Percentiles rank a stretch among this genome's conserved stretches.
Evolutionary conservation across 2,113 vertebrate genomes (phyloP).

Genomic region (Mionectes macconnelli): DNA sequence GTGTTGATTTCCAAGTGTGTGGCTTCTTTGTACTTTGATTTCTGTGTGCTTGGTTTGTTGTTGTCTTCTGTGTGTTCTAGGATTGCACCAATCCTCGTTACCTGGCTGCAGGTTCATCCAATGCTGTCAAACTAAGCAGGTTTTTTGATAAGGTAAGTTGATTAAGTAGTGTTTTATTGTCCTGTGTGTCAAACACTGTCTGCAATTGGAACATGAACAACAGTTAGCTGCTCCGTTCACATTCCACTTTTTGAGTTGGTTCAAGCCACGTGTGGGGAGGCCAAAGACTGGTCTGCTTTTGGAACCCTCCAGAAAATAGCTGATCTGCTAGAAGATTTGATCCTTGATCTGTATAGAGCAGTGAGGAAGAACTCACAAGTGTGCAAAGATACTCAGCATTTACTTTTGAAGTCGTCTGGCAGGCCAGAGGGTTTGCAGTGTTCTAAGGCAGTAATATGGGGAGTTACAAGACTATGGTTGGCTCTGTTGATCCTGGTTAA

Average conservation of each 20-base stretch:
- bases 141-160: slow-evolving; percentile 96
- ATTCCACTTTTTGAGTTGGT: not conserved
- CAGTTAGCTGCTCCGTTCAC: not conserved
- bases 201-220: not conserved
- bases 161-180: slow-evolving; percentile 24
- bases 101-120: slow-evolving; percentile 93
- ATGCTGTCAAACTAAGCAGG: slow-evolving; percentile 94
- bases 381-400: not conserved
- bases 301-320: not conserved
- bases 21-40: not conserved
- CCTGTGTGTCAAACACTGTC: not conserved
- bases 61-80: slow-evolving; percentile 68
- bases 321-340: not conserved
- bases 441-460: not conserved
- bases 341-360: not conserved
- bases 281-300: not conserved
- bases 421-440: not conserved
- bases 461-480: not conserved
- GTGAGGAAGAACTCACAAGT: not conserved
- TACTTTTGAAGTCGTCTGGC: not conserved
- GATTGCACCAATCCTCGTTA: slow-evolving; percentile 93
- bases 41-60: not conserved
- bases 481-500: not conserved
- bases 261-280: not conserved
- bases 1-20: not conserved